A percentile compares a stretch with the other conserved stretches of the same genome.
These are phyloP conservation scores for Eumaeus atala DNA, from an alignment of 1,140 invertebrate species.

Conservation along the genomic window DNA sequence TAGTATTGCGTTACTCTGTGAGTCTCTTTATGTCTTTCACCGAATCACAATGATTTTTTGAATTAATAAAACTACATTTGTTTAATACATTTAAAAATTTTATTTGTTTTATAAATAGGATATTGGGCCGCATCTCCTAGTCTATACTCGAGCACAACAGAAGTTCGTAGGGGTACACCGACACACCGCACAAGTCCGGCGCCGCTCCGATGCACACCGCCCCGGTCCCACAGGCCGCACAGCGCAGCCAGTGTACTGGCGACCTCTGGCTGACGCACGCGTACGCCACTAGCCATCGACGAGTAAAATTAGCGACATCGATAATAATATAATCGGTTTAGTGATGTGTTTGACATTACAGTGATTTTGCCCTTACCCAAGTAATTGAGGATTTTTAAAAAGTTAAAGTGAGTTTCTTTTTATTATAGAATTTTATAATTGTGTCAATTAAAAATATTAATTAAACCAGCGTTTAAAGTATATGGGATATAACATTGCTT, in stretches of 20 bases:
- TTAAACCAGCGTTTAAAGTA: too few species aligned
- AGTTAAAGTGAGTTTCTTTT: neutral
- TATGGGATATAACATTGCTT: too few species aligned
- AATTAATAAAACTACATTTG: too few species aligned
- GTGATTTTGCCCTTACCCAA: neutral
- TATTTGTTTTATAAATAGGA: too few species aligned
- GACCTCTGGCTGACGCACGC: constrained; percentile 15
- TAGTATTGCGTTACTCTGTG: too few species aligned
- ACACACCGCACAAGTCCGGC: too few species aligned
- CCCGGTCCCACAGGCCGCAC: constrained; percentile 9
- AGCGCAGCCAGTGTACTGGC: constrained; percentile 18
- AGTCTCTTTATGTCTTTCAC: too few species aligned
- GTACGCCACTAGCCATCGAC: neutral
- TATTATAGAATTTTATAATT: too few species aligned
- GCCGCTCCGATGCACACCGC: neutral
- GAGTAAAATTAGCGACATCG: neutral
- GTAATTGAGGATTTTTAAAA: neutral
- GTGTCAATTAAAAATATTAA: too few species aligned
- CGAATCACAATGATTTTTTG: too few species aligned
- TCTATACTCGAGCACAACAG: constrained; percentile 6
- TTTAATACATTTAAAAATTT: too few species aligned
- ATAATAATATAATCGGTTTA: neutral
- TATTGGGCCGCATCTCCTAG: neutral
- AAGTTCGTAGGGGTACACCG: constrained; percentile 16
- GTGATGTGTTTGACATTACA: neutral